Base-by-base conservation (phyloP, 2,797 vertebrate species). In the Sebastes trivittatus region DNA sequence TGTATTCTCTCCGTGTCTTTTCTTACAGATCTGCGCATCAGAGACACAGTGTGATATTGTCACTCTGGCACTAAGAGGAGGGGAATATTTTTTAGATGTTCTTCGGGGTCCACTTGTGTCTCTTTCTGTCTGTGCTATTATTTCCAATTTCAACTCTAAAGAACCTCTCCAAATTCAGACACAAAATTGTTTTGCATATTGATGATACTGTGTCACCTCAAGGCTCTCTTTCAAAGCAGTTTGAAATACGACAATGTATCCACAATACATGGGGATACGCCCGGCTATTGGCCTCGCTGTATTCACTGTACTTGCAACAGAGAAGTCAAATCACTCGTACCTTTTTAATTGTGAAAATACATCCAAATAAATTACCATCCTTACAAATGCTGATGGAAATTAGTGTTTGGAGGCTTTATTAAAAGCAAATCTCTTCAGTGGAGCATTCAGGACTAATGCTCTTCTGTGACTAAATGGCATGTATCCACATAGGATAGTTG, bases 121-220 rank as follows among this genome's bases (percentile, higher is more conserved):
- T 75, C 16, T 61, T 55, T 81, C 32, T 18, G 30, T 20, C 55
- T 42, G 11, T 2, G 6, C n/a, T 65, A 68, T 82, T 70, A 77
- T 62, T 77, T 86, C 54, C 55, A 67, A 55, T 70, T 77, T 59
- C 22, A 66, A 9, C 67, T 78, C 67, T 62, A 55, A 70, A 76
- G 14, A 46, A 74, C 34, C n/a, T 77, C 27, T 78, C 30, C 60
- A 65, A 52, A 77, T 72, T 75, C 74, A 73, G 52, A 68, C 56
- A 72, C 25, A 13, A 70, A 72, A 30, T 80, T 73, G 23, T 68
- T 72, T 64, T 81, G 66, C 71, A 88, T 89, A 72, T 52, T 72
- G 46, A 85, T 77, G 59, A 69, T 42, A 67, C 42, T n/a, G 23
- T 60, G 54, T 62, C 54, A 72, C 69, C 38, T 72, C n/a, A 20